phyloP scores from a whole-genome alignment of 92 coral and sea anemone genomes.

The Parazoanthus darwini region DNA sequence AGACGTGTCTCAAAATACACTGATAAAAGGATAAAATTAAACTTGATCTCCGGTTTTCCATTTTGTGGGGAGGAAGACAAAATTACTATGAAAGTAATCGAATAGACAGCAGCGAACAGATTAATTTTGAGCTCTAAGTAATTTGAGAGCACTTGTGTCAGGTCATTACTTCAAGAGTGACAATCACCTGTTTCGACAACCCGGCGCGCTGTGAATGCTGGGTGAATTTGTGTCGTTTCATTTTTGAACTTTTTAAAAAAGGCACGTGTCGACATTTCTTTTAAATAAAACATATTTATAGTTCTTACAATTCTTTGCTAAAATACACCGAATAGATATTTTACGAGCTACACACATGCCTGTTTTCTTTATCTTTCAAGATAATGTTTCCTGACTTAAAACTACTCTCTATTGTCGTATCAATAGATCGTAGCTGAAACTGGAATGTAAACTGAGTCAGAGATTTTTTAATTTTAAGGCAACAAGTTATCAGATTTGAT shows the following conservation, averaged over 20 bases:
- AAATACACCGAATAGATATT: not conserved
- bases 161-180: not conserved
- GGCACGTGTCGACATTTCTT: not conserved
- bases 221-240: not conserved
- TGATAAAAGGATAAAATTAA: not conserved
- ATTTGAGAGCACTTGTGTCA: not conserved
- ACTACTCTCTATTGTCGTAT: too few relatives aligned
- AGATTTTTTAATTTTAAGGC: not conserved
- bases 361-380: not conserved
- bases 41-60: not conserved
- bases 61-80: not conserved
- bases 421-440: too few relatives aligned
- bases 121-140: not conserved
- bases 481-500: not conserved
- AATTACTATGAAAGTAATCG: not conserved
- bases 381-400: not conserved
- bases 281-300: not conserved
- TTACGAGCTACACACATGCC: not conserved
- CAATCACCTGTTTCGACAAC: not conserved
- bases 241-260: not conserved
- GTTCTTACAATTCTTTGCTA: not conserved
- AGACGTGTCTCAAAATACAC: too few relatives aligned
- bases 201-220: not conserved
- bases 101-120: constrained; percentile 7
- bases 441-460: too few relatives aligned